Evolutionary conservation across 92 coral and sea anemone genomes (phyloP), one percentile per base, ranked within the genome.

Genomic region (Hydrozoanthus gracilis): DNA sequence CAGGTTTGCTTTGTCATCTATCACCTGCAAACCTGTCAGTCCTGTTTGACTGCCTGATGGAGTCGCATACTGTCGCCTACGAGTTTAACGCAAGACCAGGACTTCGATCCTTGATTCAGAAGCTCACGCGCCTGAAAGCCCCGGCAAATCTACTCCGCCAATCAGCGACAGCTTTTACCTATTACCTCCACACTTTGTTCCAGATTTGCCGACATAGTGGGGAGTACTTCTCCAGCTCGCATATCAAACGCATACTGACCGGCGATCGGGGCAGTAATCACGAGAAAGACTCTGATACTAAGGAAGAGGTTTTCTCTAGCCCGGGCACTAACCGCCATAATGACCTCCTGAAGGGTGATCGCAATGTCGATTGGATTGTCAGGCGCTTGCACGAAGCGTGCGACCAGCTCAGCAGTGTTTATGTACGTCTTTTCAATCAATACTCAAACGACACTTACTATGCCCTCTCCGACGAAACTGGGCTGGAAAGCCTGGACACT

Each of bases 21-120:
- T 95, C 97, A 15, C 98, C 99, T 2, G 98, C 98, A 8, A 97
- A 97, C 51, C 91, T 97, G 49, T 95, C 98, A 11, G 98, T 97
- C 66, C 78, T 97, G 46, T 97, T 97, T 79, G 99, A 97, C 61
- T 97, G 99, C 77, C 84, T 97, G 70, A 97, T 97, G 99, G 99
- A 97, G 86, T 97, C 99, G 1, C 99, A 97, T 84, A 95, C 95
- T 3, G 97, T 95, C 1, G 99, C 99, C 14, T 97, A 95, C 71
- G 99, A 97, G 90, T 97, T 97, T 84, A 97, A 97, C 89, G 95
- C 98, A 47, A 88, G 99, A 8, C 95, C 98, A 4, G 99, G 99
- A 51, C 51, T 97, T 73, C 89, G 99, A 44, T 93, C 98, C 62
- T 83, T 97, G 77, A 95, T 97, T 71, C 99, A 97, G 88, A 97